phyloP scores from a whole-genome alignment of 2,797 vertebrate species.

The Sebastes miniatus region DNA sequence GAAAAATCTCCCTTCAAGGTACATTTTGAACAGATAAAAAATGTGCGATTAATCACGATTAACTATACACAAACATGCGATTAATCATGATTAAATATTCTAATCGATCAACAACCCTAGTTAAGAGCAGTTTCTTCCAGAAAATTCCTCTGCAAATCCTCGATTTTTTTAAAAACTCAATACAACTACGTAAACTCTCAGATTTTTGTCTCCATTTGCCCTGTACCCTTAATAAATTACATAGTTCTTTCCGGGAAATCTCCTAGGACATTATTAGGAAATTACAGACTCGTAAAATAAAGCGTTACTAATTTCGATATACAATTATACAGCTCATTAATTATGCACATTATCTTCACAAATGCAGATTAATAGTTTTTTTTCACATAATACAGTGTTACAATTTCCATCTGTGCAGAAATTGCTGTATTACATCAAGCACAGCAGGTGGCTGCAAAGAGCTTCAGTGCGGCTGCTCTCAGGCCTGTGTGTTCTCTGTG shows the following conservation, averaged over 20 bases:
- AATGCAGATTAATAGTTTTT: not conserved
- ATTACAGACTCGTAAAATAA: not conserved
- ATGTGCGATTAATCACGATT: no score
- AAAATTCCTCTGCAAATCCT: not conserved
- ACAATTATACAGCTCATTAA: not conserved
- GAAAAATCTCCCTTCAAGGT: no score
- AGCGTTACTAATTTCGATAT: not conserved
- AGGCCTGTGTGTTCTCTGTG: constrained; percentile 36
- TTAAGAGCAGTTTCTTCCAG: not conserved
- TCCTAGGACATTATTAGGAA: not conserved
- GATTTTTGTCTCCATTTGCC: not conserved
- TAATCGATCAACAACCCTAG: no score
- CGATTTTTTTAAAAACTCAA: not conserved
- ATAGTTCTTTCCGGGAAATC: not conserved
- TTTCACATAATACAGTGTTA: not conserved
- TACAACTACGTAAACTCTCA: no score
- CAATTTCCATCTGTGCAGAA: not conserved
- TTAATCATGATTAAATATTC: no score
- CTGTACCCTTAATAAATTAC: not conserved
- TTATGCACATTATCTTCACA: not conserved
- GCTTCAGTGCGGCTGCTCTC: constrained; percentile 58
- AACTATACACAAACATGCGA: accelerated
- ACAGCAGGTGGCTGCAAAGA: constrained; percentile 82
- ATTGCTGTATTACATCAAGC: constrained; percentile 58
- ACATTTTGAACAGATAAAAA: no score